Base-by-base conservation (phyloP, 2,888 invertebrate species). In the Thyatira batis region DNA sequence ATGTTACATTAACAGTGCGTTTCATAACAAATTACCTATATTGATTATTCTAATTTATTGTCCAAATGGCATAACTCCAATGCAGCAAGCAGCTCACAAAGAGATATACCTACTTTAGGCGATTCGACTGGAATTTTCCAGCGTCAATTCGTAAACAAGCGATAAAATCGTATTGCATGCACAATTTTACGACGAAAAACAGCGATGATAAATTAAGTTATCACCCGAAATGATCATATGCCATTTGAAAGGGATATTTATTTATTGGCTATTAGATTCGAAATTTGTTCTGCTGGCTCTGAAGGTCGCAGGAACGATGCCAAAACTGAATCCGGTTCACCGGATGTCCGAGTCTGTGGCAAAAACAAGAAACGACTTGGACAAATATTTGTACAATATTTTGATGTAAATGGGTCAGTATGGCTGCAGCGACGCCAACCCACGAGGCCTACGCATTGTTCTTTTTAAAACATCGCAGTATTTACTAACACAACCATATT, bases 401-500 rank as follows among this genome's bases (percentile, higher is more conserved):
- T 27, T 44, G 27, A 45, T 10, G 50, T 54, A 64, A 56, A 51
- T 67, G 52, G 66, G 64, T 66, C 59, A 66, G 56, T 48, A 44
- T 48, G 57, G 54, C 49, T 55, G 52, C 27, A 48, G 50, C 51
- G 55, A 53, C 55, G 53, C 53, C 55, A 54, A 55, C 50, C 54
- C 54, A 58, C 53, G 58, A 67, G 61, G 65, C 73, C 80, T 78
- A 79, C 78, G 79, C 83, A 79, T 80, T 81, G 81, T 82, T 85
- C 78, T 70, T 69, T 69, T 70, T 69, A 69, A 80, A 74, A 80
- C 77, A 84, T 71, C 71, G 69, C 67, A 65, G 65, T 87, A 85
- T 87, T 88, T 88, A 85, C 80, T 72, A 85, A 85, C 79, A 81
- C 52, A 58, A 52, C 51, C 52, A 53, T 78, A 77, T 80, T 81